Percentiles rank a stretch among this genome's conserved stretches.
Conservation (phyloP, 1,140 invertebrate genomes). For the Meteorus sp. region DNA sequence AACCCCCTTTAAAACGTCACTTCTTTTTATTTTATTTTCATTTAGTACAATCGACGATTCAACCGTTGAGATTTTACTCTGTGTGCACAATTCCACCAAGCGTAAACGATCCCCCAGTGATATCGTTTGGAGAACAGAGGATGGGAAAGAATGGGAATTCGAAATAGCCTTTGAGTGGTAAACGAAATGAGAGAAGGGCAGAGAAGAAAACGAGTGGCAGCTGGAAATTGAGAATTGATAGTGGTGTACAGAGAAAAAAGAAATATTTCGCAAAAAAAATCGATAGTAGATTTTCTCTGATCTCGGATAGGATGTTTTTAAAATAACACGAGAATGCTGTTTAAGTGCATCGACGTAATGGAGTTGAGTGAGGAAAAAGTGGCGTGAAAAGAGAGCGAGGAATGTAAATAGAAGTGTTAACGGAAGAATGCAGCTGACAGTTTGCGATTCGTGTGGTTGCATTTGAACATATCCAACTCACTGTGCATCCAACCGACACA, state of each 20-base stretch:
- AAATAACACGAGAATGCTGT: conserved; percentile 16
- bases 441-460: conserved; percentile 12
- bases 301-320: conserved; percentile 3
- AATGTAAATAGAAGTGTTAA: conserved; percentile 6
- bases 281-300: conserved; percentile 2
- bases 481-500: not conserved
- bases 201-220: too few species aligned
- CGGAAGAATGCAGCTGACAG: conserved; percentile 17
- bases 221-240: not conserved
- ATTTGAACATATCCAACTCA: conserved; percentile 11
- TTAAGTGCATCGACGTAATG: too few species aligned
- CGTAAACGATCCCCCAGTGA: not conserved
- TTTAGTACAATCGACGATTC: not conserved
- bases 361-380: conserved; percentile 12
- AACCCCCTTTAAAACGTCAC: not conserved
- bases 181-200: not conserved
- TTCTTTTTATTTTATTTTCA: not conserved
- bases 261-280: not conserved
- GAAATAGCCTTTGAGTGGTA: not conserved
- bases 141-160: too few species aligned
- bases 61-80: not conserved
- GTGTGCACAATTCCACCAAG: not conserved
- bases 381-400: conserved; percentile 13
- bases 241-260: not conserved
- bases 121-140: not conserved